A percentile compares a stretch with the other conserved stretches of the same genome.
These are phyloP conservation scores for Caenorhabditis imperialis DNA, from an alignment of 2,888 invertebrate species.

Conservation along the genomic window DNA sequence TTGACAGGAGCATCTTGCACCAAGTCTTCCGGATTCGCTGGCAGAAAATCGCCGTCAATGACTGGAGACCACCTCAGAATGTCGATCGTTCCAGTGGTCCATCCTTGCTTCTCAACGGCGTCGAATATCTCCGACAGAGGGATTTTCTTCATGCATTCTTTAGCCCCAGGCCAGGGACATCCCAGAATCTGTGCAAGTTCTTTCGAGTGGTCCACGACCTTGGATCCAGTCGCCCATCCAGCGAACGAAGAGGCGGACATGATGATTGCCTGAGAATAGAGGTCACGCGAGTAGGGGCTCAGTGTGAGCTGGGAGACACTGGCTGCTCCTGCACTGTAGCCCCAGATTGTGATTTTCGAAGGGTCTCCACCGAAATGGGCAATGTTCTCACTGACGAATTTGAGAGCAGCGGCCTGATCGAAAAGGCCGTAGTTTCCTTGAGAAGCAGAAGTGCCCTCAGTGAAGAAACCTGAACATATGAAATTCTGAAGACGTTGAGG, in stretches of 20 bases:
- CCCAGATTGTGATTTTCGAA: conserved; percentile 65
- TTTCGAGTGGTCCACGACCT: conserved; percentile 45
- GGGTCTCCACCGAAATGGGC: conserved; percentile 63
- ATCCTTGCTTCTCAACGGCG: conserved; percentile 42
- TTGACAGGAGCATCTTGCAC: conserved; percentile 59
- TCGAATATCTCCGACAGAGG: conserved; percentile 55
- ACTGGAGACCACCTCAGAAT: conserved; percentile 64
- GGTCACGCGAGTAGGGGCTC: conserved; percentile 53
- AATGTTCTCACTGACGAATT: conserved; percentile 57
- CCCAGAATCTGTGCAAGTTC: conserved; percentile 47
- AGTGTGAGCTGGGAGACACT: conserved; percentile 64
- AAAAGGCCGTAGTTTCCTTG: conserved; percentile 72
- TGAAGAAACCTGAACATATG: conserved; percentile 65
- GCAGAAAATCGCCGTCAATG: conserved; percentile 67
- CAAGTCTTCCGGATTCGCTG: conserved; percentile 47
- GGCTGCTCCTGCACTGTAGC: conserved; percentile 68
- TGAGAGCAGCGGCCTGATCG: conserved; percentile 70
- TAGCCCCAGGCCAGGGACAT: conserved; percentile 53
- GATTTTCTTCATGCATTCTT: conserved; percentile 61
- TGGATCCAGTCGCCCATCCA: conserved; percentile 63
- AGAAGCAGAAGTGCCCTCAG: conserved; percentile 56
- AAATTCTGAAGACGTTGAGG: background rate
- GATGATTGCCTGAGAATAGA: conserved; percentile 65
- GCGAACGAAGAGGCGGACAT: conserved; percentile 64
- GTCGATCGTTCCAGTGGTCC: conserved; percentile 50